Evolutionary conservation across 2,888 invertebrate genomes (phyloP).

Genomic region (Subacronicta megacephala): DNA sequence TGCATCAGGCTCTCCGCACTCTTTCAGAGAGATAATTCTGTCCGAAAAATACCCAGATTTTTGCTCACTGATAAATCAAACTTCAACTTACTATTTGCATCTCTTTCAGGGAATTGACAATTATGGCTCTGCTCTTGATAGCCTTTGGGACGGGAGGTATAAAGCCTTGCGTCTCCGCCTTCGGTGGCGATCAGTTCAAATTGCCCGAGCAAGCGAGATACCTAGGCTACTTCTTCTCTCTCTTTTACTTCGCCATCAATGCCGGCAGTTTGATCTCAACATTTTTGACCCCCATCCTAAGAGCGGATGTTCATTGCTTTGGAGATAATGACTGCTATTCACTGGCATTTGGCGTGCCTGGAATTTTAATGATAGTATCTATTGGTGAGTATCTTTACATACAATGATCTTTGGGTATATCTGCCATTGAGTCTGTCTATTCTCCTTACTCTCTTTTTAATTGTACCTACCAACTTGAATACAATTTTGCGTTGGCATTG

Average conservation of each 20-base stretch:
- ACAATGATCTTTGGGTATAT: background rate
- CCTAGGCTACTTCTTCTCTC: constrained; percentile 96
- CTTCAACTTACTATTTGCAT: no score
- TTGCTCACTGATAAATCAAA: no score
- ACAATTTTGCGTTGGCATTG: no score
- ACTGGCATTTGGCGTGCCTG: constrained; percentile 97
- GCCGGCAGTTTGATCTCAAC: constrained; percentile 97
- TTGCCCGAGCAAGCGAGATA: constrained; percentile 94
- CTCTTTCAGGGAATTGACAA: constrained; percentile 90
- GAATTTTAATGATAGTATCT: constrained; percentile 95
- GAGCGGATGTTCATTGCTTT: constrained; percentile 94
- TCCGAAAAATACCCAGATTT: no score
- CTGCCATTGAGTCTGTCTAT: no score
- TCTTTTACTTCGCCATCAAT: constrained; percentile 98
- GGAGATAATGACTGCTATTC: constrained; percentile 94
- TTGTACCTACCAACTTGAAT: no score
- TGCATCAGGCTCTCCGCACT: no score
- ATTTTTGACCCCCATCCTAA: constrained; percentile 95
- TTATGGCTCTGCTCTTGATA: constrained; percentile 92
- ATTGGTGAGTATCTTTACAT: constrained; percentile 92
- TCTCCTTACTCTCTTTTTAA: no score
- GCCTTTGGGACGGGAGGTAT: constrained; percentile 98
- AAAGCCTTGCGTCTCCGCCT: constrained; percentile 98
- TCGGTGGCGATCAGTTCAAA: constrained; percentile 98
- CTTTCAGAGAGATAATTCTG: no score